A percentile compares a stretch with the other conserved stretches of the same genome.
Evolutionary conservation across 1,140 invertebrate genomes (phyloP).

Genomic region (Saccostrea echinata): DNA sequence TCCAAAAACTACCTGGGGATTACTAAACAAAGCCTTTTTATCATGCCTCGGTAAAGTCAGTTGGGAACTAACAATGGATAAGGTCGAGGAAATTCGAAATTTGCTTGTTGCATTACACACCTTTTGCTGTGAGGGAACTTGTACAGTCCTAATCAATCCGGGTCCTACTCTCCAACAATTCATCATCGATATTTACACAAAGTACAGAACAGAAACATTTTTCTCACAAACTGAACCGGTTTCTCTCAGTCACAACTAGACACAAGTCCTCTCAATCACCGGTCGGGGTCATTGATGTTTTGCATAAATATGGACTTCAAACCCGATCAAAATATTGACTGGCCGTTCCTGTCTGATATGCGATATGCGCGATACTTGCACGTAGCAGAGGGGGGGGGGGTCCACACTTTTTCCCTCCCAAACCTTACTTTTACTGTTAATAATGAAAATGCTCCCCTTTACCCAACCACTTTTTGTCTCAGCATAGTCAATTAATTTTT

Average conservation of each 20-base stretch:
- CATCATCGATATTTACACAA: neutral
- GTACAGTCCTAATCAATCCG: neutral
- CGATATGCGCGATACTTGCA: too few relatives aligned
- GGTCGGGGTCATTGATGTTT: neutral
- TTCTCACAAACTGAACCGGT: neutral
- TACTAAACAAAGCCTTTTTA: neutral
- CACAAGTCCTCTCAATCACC: too few relatives aligned
- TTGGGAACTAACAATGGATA: too few relatives aligned
- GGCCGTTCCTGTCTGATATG: too few relatives aligned
- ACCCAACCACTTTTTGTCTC: too few relatives aligned
- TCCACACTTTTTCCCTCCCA: too few relatives aligned
- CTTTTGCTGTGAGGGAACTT: neutral
- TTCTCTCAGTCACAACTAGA: neutral
- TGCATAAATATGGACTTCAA: neutral
- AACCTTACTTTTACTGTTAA: too few relatives aligned
- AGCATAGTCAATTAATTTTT: too few relatives aligned
- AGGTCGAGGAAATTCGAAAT: neutral
- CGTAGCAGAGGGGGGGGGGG: too few relatives aligned
- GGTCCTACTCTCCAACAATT: neutral
- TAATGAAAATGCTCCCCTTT: too few relatives aligned
- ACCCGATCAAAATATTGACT: neutral
- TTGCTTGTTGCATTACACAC: neutral
- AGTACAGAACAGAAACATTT: neutral
- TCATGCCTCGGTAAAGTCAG: neutral
- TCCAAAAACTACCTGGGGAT: too few relatives aligned